phyloP scores from a whole-genome alignment of 2,113 vertebrate genomes.

The Entomyzon cyanotis region DNA sequence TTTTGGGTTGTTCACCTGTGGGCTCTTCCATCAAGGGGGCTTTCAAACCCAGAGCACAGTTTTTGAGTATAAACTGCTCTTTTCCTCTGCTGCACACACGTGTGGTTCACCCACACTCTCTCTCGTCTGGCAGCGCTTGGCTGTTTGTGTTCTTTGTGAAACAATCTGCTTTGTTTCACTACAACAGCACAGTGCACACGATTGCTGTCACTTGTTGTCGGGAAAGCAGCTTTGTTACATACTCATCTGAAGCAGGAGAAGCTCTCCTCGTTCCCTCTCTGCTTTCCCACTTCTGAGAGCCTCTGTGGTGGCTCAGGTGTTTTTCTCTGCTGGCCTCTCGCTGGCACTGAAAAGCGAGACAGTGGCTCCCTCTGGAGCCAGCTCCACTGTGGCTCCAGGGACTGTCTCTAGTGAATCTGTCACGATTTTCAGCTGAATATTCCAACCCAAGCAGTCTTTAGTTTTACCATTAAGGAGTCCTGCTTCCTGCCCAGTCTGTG shows the following conservation, averaged over 20 bases:
- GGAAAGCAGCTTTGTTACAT: neutral
- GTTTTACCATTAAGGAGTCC: neutral
- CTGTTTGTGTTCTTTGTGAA: neutral
- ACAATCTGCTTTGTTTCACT: neutral
- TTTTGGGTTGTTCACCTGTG: neutral
- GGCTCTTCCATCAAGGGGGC: neutral
- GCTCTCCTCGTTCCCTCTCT: neutral
- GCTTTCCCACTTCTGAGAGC: neutral
- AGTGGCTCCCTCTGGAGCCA: slow-evolving; percentile 69
- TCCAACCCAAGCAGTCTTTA: neutral
- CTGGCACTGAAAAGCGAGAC: slow-evolving; percentile 34
- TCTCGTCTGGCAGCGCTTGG: neutral
- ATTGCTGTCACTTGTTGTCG: neutral
- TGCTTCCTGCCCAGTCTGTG: neutral
- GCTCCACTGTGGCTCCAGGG: neutral
- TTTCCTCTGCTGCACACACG: neutral
- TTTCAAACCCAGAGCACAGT: neutral
- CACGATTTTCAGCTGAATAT: neutral
- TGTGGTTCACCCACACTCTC: rapidly evolving
- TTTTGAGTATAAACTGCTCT: neutral
- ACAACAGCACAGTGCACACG: rapidly evolving
- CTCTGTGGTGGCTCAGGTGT: neutral
- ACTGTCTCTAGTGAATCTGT: neutral
- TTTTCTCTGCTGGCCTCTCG: neutral
- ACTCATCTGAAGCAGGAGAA: neutral